Evolutionary conservation across 2,888 invertebrate genomes (phyloP), one percentile per base, ranked within the genome.

Genomic region (Actias luna): DNA sequence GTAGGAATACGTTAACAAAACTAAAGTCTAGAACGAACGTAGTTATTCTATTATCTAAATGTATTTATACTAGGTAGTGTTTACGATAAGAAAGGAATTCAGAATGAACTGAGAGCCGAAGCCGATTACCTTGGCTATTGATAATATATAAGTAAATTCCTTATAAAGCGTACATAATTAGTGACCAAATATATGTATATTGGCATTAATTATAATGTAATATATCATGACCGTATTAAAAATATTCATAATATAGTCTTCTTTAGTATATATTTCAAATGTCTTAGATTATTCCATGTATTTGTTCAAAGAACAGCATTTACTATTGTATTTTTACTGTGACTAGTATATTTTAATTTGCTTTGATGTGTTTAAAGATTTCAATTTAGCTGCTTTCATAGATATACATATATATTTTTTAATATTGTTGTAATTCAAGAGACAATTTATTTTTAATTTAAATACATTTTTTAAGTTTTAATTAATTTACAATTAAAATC

Each of bases 41-140:
- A n/a, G 7, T 39, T 39, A 46, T 46, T 46, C 7, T 22, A 46
- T 22, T 46, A 12, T 10, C 46, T 46, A 46, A 16, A n/a, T 39
- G 22, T 46, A 46, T 46, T 0, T 18, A 46, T 22, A 18, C 22
- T 46, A 46, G 18, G 18, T 46, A 46, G 1, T 10, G 7, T 46
- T 46, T 46, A 22, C 22, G 18, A 2, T 46, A 46, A 39, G n/a
- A 18, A 52, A 59, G 52, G 59, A 55, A 59, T 59, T 59, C 52
- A 36, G 59, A 52, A 59, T 22, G 29, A 59, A 27, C 52, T 59
- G 35, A 52, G 29, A 63, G 36, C 16, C 35, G 39, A 31, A 14
- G 52, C n/a, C 16, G 63, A 50, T 59, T 31, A 36, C 63, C 63
- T 63, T 63, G 50, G 18, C 36, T 57, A 22, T 10, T 55, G n/a